Evolutionary conservation across 2,797 vertebrate species (phyloP).

Genomic region (Lacerta viridis): DNA sequence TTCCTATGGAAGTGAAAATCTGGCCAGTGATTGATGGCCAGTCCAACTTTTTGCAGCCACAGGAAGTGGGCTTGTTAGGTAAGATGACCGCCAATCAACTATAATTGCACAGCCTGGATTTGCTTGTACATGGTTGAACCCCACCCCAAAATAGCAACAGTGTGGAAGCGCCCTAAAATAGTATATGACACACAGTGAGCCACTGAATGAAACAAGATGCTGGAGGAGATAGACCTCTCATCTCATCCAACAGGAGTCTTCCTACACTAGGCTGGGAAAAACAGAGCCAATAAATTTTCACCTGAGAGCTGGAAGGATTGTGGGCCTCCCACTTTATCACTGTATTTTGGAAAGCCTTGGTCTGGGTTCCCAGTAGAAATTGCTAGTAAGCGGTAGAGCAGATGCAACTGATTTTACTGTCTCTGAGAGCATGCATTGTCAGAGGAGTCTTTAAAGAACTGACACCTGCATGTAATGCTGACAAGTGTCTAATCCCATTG

Average conservation of each 20-base stretch:
- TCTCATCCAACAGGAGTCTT: not conserved
- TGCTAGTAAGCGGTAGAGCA: slow-evolving; percentile 24
- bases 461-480: slow-evolving; percentile 62
- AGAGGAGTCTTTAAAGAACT: slow-evolving; percentile 35
- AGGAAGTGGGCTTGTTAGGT: too few species aligned
- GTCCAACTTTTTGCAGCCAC: too few species aligned
- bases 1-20: not conserved
- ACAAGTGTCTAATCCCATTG: slow-evolving; percentile 64
- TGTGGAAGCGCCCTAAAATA: not conserved
- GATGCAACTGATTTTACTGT: slow-evolving; percentile 36
- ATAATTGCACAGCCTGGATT: too few species aligned
- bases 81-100: too few species aligned
- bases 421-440: slow-evolving; percentile 17
- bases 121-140: too few species aligned
- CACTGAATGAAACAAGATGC: not conserved
- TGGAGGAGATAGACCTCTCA: not conserved
- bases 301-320: not conserved
- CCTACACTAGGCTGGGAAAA: not conserved
- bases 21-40: not conserved
- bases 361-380: slow-evolving; percentile 39
- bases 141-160: too few species aligned
- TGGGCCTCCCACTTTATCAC: not conserved
- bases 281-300: not conserved
- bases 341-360: slow-evolving; percentile 35
- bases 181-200: not conserved